Base-by-base conservation (phyloP, 2,113 vertebrate genomes). In the Notiomystis cincta region DNA sequence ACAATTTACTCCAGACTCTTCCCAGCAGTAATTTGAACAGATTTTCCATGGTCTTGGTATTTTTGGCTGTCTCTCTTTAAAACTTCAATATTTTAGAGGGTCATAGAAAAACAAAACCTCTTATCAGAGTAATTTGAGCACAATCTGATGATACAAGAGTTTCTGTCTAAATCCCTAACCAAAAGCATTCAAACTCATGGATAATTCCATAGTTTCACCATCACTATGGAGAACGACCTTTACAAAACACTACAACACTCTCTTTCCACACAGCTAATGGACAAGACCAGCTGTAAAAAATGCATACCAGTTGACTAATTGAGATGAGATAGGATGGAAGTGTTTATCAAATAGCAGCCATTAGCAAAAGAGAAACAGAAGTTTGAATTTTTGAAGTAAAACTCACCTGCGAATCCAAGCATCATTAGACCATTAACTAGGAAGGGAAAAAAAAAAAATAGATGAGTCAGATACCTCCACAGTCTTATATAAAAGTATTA, bases 381-480 rank as follows among this genome's bases (percentile, higher is more conserved):
- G 12, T n/a, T 16, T 60, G 31, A 56, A 57, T 69, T 87, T 87
- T 72, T 69, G 48, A 90, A 93, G n/a, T 23, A 87, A 90, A 73
- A 51, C 97, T 97, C 67, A 97, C 97, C 97, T 96, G 95, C 5
- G 0, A 96, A 95, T 97, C 96, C 97, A 67, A 97, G 92, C 1
- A 10, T 93, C 90, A 97, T 86, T 82, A 97, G 72, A 72, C 95
- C 89, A 67, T 96, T 96, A 93, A 96, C 96, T 97, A 78, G 24
- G 22, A 44, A 25, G 21, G 6, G 1, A 31, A n/a, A 51, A 31
- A 40, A 50, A 61, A 62, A 45, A 30, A 65, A 21, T 8, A 92
- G 23, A 78, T 66, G 2, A 62, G 45, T 97, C 92, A 97, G 81
- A 91, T 17, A 73, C 3, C 16, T 45, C 57, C 56, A 47, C 28